Conservation (phyloP, 2,797 vertebrate genomes). For the Ciconia nigra region DNA sequence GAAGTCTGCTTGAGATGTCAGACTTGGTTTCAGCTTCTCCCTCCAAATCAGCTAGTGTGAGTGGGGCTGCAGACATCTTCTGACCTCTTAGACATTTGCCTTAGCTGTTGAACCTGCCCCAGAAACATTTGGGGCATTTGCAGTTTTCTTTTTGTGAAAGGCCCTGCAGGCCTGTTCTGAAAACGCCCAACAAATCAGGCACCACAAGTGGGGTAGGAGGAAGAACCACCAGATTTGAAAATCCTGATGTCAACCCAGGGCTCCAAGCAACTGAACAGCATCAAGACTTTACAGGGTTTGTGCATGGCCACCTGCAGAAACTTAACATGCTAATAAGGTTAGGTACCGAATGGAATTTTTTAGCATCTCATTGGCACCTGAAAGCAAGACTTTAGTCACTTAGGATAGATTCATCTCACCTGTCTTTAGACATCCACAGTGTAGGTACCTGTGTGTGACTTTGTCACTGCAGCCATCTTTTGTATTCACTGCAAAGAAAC, state of each 20-base stretch:
- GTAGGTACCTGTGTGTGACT: not conserved
- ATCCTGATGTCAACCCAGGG: not conserved
- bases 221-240: not conserved
- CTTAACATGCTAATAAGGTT: not conserved
- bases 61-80: not conserved
- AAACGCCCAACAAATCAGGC: not conserved
- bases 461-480: not conserved
- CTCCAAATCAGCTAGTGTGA: rapidly evolving
- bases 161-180: not conserved
- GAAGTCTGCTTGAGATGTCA: not conserved
- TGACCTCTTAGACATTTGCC: not conserved
- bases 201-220: not conserved
- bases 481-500: not conserved
- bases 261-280: not conserved
- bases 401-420: not conserved
- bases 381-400: not conserved
- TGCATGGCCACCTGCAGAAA: not conserved
- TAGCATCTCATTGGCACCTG: not conserved
- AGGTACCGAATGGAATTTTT: not conserved
- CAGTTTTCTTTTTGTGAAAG: not conserved
- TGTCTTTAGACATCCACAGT: not conserved
- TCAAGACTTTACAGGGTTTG: not conserved
- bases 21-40: not conserved
- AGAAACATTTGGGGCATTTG: not conserved
- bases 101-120: not conserved